Percentiles rank a stretch among this genome's conserved stretches.
Conservation (phyloP, 2,888 invertebrate genomes). For the Galerucella calmariensis region DNA sequence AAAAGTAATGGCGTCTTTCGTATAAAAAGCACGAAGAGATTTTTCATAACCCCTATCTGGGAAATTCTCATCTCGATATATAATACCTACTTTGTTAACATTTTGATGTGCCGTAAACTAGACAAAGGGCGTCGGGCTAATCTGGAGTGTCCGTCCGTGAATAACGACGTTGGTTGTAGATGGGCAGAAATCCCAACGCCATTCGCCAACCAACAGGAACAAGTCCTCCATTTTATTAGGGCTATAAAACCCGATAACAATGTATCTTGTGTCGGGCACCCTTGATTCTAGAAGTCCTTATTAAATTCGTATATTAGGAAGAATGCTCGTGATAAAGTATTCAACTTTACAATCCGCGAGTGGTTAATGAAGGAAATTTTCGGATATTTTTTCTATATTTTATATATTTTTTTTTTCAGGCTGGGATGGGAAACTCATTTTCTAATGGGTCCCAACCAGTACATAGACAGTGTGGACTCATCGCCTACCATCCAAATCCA, state of each 20-base stretch:
- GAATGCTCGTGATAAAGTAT: background rate
- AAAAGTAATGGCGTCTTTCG: background rate
- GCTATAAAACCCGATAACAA: slow-evolving; percentile 27
- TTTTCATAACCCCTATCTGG: background rate
- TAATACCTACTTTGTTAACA: slow-evolving; percentile 30
- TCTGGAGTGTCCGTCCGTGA: slow-evolving; percentile 39
- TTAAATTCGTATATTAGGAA: background rate
- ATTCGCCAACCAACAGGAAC: slow-evolving; percentile 28
- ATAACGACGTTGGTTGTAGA: slow-evolving; percentile 24
- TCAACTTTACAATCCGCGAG: too few relatives aligned
- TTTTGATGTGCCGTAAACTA: slow-evolving; percentile 31
- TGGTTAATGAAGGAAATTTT: too few relatives aligned
- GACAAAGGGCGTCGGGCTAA: slow-evolving; percentile 33
- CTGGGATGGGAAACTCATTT: too few relatives aligned
- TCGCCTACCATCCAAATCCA: too few relatives aligned
- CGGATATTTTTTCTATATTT: too few relatives aligned
- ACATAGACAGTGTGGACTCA: too few relatives aligned
- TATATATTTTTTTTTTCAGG: too few relatives aligned
- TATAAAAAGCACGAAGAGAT: background rate
- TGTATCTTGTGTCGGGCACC: slow-evolving; percentile 14
- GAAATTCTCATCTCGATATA: slow-evolving; percentile 10
- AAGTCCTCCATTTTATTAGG: slow-evolving; percentile 32
- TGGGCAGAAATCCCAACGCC: slow-evolving; percentile 10
- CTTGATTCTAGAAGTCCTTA: slow-evolving; percentile 7
- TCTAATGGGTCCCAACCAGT: too few relatives aligned